Percentiles rank a stretch among this genome's conserved stretches.
phyloP scores from a whole-genome alignment of 2,888 invertebrate species.

The Dasysyrphus albostriatus region DNA sequence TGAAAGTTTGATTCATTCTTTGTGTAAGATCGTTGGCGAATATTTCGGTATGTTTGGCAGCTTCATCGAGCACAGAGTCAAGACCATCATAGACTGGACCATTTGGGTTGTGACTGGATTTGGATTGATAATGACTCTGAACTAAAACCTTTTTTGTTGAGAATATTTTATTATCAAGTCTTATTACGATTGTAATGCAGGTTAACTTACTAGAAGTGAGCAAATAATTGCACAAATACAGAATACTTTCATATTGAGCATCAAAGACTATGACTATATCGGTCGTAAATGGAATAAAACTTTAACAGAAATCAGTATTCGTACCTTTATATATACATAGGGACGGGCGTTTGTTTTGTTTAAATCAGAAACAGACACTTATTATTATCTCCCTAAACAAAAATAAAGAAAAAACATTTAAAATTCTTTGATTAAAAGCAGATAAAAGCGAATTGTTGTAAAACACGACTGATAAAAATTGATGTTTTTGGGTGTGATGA shows the following conservation, averaged over 20 bases:
- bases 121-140: conserved; percentile 3
- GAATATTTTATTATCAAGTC: neutral
- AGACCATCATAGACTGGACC: conserved; percentile 65
- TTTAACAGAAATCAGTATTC: neutral
- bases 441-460: conserved; percentile 17
- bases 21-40: conserved; percentile 43
- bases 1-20: conserved; percentile 48
- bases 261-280: neutral
- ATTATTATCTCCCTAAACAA: neutral
- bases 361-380: neutral
- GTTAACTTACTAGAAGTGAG: conserved; percentile 50
- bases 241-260: conserved; percentile 47
- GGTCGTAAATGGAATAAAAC: neutral
- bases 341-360: neutral
- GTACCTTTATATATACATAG: neutral
- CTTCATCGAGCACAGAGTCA: conserved; percentile 43
- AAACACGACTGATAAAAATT: neutral
- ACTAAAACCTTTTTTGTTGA: conserved; percentile 41
- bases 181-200: neutral
- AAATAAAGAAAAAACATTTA: neutral
- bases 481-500: conserved; percentile 1
- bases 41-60: conserved; percentile 35
- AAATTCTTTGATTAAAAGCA: neutral
- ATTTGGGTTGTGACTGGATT: conserved; percentile 18
- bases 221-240: conserved; percentile 32